Conservation (phyloP, 1,140 invertebrate genomes). For the Archegozetes longisetosus region DNA sequence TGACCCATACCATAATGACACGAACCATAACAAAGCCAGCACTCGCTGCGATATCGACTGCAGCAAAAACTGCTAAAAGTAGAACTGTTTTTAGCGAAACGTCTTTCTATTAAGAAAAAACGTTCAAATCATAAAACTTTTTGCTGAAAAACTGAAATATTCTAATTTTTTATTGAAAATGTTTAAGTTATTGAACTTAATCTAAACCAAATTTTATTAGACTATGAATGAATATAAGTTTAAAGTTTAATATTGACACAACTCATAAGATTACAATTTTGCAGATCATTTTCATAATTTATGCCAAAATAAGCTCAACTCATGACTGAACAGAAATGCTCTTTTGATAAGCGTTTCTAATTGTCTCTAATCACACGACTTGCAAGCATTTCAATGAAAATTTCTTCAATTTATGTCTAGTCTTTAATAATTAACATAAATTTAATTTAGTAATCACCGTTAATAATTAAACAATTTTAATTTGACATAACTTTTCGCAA, state of each 20-base stretch:
- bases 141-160: background rate
- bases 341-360: too few species aligned
- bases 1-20: constrained; percentile 23
- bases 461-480: background rate
- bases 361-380: too few species aligned
- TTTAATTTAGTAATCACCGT: background rate
- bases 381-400: too few species aligned
- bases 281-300: background rate
- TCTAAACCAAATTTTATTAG: background rate
- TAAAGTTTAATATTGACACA: background rate
- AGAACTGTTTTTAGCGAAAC: constrained; percentile 23
- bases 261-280: background rate
- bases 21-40: constrained; percentile 24
- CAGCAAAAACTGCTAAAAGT: constrained; percentile 24
- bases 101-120: constrained; percentile 18
- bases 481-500: too few species aligned
- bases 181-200: background rate
- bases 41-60: constrained; percentile 25
- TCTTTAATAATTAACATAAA: background rate
- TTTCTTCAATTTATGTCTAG: too few species aligned
- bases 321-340: too few species aligned
- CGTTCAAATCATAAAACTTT: background rate
- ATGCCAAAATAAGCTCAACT: too few species aligned
- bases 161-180: background rate
- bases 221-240: background rate